Evolutionary conservation across 1,140 invertebrate species (phyloP), one percentile per base, ranked within the genome.

Genomic region (Diploscapter pachys): DNA sequence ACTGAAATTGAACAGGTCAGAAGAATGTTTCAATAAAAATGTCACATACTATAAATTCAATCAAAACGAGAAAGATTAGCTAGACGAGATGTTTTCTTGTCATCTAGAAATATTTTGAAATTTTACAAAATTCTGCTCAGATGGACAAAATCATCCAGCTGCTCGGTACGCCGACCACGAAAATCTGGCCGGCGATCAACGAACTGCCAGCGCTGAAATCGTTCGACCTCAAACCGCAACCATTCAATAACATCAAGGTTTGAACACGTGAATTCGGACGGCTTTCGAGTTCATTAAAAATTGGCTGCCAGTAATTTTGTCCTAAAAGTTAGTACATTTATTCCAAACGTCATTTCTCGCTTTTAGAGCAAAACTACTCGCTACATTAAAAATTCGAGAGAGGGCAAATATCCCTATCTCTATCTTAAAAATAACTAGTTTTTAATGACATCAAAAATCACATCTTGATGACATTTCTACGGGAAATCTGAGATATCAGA

Each of bases 111-210:
- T 31, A 31, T 31, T 31, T 31, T 0, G 31, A 31, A 31, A 31
- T 0, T 31, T 31, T 31, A 31, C 31, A 31, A 31, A 31, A 31
- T 31, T 31, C 31, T 0, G 31, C 73, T 59, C 73, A 76, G 75
- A 76, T 76, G 31, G 9, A 64, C 57, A 87, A 96, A 52, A 97
- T 98, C 79, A 92, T 98, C 56, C 92, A 97, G 85, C 88, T 98
- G 75, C 88, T 99, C 65, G 95, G 96, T 3, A 96, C 95, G 3
- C 96, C 96, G 54, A 95, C 92, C 54, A 93, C 96, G 84, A 90
- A 91, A 4, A 97, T 98, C 81, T 99, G 96, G 96, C 94, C 95
- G 0, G 95, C 93, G 79, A 93, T 92, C 84, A 91, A 91, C 79
- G 88, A 90, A 1, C 83, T 95, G 71, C 80, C 80, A 4, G 57